A percentile compares a stretch with the other conserved stretches of the same genome.
These are phyloP conservation scores for Cheumatopsyche charites DNA, from an alignment of 1,140 invertebrate species.

Conservation along the genomic window DNA sequence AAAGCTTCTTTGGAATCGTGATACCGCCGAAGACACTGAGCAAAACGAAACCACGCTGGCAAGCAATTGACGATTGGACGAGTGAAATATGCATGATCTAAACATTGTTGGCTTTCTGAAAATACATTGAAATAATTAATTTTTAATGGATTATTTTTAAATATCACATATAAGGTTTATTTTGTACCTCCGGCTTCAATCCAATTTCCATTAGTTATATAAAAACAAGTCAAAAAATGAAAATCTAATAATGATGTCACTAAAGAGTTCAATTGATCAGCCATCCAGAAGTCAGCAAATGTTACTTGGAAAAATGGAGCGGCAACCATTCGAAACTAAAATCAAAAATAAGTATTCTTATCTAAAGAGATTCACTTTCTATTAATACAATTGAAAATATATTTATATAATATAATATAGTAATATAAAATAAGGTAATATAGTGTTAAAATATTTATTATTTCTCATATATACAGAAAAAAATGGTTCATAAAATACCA, in stretches of 20 bases:
- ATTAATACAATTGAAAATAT: background rate
- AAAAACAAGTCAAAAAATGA: constrained; percentile 90
- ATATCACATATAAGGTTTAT: constrained; percentile 5
- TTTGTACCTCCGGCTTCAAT: constrained; percentile 64
- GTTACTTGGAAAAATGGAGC: constrained; percentile 95
- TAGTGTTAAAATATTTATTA: too few species aligned
- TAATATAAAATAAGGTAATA: too few species aligned
- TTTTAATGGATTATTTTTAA: constrained; percentile 24
- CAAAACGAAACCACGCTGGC: constrained; percentile 97
- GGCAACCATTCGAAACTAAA: constrained; percentile 81
- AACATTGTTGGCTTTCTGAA: constrained; percentile 58
- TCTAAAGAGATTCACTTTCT: background rate
- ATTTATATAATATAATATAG: constrained; percentile 7
- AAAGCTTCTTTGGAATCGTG: constrained; percentile 87
- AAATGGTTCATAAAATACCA: too few species aligned
- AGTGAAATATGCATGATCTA: constrained; percentile 67
- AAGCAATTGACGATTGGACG: constrained; percentile 86
- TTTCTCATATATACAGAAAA: too few species aligned
- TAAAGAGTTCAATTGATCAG: constrained; percentile 97
- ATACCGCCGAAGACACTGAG: constrained; percentile 96
- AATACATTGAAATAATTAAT: background rate
- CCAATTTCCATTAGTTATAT: constrained; percentile 77
- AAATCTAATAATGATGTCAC: constrained; percentile 90
- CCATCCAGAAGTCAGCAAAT: constrained; percentile 99
- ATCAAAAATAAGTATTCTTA: constrained; percentile 48